Conservation (phyloP, 92 coral and sea anemone genomes). For the Porites cylindrica region DNA sequence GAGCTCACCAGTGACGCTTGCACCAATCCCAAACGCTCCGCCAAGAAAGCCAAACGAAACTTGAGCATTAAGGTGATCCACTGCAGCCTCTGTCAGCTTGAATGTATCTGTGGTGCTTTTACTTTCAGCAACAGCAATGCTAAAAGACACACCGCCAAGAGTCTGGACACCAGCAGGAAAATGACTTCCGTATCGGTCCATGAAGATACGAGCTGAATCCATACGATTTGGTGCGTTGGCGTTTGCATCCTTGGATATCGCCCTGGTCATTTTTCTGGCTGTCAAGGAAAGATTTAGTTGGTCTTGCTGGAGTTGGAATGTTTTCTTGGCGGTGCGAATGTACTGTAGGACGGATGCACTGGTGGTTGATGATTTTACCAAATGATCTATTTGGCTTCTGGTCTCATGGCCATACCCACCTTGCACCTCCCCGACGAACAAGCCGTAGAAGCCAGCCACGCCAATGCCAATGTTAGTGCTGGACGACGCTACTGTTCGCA, state of each 20-base stretch:
- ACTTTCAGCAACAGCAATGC: slow-evolving; percentile 53
- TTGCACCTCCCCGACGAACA: slow-evolving; percentile 26
- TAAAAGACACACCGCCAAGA: slow-evolving; percentile 59
- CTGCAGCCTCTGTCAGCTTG: slow-evolving; percentile 27
- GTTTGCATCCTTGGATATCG: background rate
- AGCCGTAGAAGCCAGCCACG: slow-evolving; percentile 37
- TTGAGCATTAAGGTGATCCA: slow-evolving; percentile 6
- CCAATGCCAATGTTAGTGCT: slow-evolving; percentile 42
- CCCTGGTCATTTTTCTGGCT: slow-evolving; percentile 31
- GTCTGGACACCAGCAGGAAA: slow-evolving; percentile 55
- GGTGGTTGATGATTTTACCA: background rate
- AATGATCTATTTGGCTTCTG: background rate
- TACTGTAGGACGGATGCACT: slow-evolving; percentile 46
- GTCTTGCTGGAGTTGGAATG: slow-evolving; percentile 40
- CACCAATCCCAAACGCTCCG: slow-evolving; percentile 35
- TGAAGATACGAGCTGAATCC: slow-evolving; percentile 28
- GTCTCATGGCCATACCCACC: slow-evolving; percentile 18
- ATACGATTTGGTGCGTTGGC: background rate
- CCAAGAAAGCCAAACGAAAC: slow-evolving; percentile 36
- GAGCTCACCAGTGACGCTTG: slow-evolving; percentile 13
- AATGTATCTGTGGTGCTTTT: background rate
- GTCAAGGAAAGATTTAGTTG: slow-evolving; percentile 13
- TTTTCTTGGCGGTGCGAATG: slow-evolving; percentile 42
- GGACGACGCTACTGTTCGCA: slow-evolving; percentile 33
- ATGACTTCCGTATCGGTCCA: slow-evolving; percentile 56